Evolutionary conservation across 2,113 vertebrate species (phyloP), one percentile per base, ranked within the genome.

Genomic region (Pelmatolapia mariae): DNA sequence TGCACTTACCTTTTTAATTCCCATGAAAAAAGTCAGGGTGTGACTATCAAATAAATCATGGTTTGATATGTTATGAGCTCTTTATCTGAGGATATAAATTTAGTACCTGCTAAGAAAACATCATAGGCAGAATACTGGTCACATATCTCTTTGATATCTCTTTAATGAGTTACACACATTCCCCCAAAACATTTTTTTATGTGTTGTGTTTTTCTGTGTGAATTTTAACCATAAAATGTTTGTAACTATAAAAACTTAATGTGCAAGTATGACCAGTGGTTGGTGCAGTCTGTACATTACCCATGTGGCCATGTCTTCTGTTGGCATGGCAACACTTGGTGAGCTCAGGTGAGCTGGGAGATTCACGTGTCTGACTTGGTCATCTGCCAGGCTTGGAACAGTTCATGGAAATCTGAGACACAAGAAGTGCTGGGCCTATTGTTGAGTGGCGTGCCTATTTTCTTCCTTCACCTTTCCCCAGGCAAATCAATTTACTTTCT

Each of bases 301-400:
- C 6, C 56, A 52, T 50, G 63, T 59, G 43, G 63, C 61, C 53
- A 36, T 56, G n/a, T 86, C 81, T 26, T 80, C 26, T 22, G 93
- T 95, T 73, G 91, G 43, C 92, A 94, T 94, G 90, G 93, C 79
- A 96, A 94, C 93, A n/a, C 88, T 40, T 52, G 47, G 84, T 38
- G 92, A 89, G 91, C 91, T 92, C 94, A 93, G 94, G 93, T 94
- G 89, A 94, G 38, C 15, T 4, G 43, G 59, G 87, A 86, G 50
- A 76, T 83, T 93, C 59, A 85, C 16, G 52, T 87, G 89, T 92
- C 56, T 89, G 87, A 85, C 80, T 86, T 38, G 8, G 87, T 91
- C 93, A 94, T 87, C 86, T 91, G 91, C 83, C 80, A 81, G 90
- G 73, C 84, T 85, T 79, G 87, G 88, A 56, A 78, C 10, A 5